A percentile compares a stretch with the other conserved stretches of the same genome.
These are phyloP conservation scores for Phalangium opilio DNA, from an alignment of 2,888 invertebrate genomes.

Conservation along the genomic window DNA sequence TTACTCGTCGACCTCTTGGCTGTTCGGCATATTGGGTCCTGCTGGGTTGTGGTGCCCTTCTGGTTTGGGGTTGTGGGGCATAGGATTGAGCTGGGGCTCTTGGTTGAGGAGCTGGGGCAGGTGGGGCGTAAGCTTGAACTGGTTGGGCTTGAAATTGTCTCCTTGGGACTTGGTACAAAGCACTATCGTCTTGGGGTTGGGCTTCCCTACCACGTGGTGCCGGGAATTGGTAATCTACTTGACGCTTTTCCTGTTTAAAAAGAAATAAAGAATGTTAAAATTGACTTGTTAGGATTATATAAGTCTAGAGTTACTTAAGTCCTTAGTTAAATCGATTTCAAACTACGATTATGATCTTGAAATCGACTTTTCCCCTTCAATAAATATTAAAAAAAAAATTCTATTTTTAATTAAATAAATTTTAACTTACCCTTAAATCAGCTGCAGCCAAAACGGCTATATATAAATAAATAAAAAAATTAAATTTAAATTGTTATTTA, in stretches of 20 bases:
- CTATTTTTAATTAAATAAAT: too few relatives aligned
- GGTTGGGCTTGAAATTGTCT: conserved; percentile 12
- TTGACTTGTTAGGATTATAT: too few relatives aligned
- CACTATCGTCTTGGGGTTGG: conserved; percentile 9
- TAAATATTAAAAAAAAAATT: too few relatives aligned
- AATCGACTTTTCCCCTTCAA: too few relatives aligned
- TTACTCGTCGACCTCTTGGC: background rate
- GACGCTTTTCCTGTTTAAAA: background rate
- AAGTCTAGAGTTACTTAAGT: too few relatives aligned
- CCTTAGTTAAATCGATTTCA: too few relatives aligned
- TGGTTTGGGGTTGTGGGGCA: conserved; percentile 3
- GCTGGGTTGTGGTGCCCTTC: conserved; percentile 5
- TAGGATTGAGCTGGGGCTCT: conserved; percentile 6
- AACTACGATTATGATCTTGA: too few relatives aligned
- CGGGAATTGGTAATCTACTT: background rate
- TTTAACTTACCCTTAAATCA: too few relatives aligned
- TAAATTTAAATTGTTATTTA: too few relatives aligned
- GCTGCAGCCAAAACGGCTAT: too few relatives aligned
- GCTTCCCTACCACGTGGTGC: background rate
- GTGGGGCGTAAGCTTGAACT: conserved; percentile 2
- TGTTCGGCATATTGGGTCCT: background rate
- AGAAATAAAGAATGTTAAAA: too few relatives aligned
- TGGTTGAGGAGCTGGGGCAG: conserved; percentile 6
- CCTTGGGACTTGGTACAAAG: conserved; percentile 6
- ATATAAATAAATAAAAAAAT: too few relatives aligned